These are phyloP conservation scores for Drosophila baimaii DNA, from an alignment of 1,140 invertebrate species.

Conservation along the genomic window DNA sequence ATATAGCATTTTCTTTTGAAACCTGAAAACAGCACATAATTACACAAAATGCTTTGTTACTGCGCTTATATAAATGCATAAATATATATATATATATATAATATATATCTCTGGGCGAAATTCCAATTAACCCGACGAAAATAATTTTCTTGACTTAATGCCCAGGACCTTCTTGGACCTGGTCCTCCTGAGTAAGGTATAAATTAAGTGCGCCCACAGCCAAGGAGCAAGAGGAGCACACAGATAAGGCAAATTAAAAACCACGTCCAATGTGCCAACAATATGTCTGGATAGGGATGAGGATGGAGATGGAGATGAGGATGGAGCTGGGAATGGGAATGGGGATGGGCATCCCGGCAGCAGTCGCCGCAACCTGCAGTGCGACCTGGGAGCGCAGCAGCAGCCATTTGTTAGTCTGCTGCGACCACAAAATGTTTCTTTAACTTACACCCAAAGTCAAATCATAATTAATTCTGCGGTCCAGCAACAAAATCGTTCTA, in stretches of 20 bases:
- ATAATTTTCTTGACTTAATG: conserved; percentile 58
- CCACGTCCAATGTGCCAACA: conserved; percentile 61
- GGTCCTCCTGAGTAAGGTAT: conserved; percentile 36
- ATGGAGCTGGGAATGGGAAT: neutral
- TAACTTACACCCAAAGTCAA: conserved; percentile 57
- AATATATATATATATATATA: conserved; percentile 2
- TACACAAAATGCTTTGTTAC: conserved; percentile 36
- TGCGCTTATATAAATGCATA: conserved; percentile 3
- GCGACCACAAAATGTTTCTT: conserved; percentile 47
- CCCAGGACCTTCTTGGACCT: conserved; percentile 6
- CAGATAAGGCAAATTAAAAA: conserved; percentile 67
- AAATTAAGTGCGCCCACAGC: conserved; percentile 51
- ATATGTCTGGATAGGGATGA: conserved; percentile 40
- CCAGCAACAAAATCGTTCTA: conserved; percentile 16
- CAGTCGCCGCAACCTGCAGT: conserved; percentile 31
- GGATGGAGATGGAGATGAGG: neutral
- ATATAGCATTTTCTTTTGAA: conserved; percentile 28
- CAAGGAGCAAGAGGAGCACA: conserved; percentile 13
- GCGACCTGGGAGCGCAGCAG: conserved; percentile 14
- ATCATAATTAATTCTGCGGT: conserved; percentile 65
- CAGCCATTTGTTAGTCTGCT: conserved; percentile 62
- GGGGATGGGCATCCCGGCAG: neutral
- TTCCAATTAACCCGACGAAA: conserved; percentile 66
- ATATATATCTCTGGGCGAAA: conserved; percentile 37
- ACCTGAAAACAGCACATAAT: conserved; percentile 32